Evolutionary conservation across 2,113 vertebrate species (phyloP), one percentile per base, ranked within the genome.

Genomic region (Trachemys scripta): DNA sequence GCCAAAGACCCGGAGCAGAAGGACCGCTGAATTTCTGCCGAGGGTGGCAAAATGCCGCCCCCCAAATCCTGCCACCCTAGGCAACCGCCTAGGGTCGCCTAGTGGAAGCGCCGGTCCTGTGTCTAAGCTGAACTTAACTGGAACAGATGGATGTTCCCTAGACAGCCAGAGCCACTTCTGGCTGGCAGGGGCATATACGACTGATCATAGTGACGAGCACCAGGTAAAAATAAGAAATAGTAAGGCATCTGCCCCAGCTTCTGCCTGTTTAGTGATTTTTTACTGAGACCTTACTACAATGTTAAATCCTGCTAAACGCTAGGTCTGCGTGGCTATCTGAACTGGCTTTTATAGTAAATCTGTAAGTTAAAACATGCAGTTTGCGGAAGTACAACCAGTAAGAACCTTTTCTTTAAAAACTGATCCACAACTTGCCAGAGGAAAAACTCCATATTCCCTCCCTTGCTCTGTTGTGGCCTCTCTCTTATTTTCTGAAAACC

Each of bases 281-380:
- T 90, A 97, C 88, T 96, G 89, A 85, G 96, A 93, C 95, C 92
- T 93, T 95, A 97, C 95, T 97, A 95, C 90, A 80, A 90, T 78
- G 91, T 95, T 94, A 97, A 97, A 97, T 96, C 96, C 96, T 93
- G 87, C 97, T 96, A 95, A 97, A 97, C 96, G 96, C 95, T 94
- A 96, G 96, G 96, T 96, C 97, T 97, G 96, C 93, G 95, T 8
- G 0, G 13, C 85, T 97, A 92, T 92, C 95, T 87, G 92, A 95
- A 96, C 92, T 65, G 84, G 92, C 96, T 97, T 97, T 97, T 97
- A 96, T 96, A 97, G 94, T 93, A 97, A 97, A 97, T 94, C 96
- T 96, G 93, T 91, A 94, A 96, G 96, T 96, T 95, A 97, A 97
- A 97, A 89, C 96, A 96, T 97, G 96, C 92, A 90, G 95, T 97